A percentile compares a stretch with the other conserved stretches of the same genome.
Evolutionary conservation across 2,797 vertebrate genomes (phyloP).

Genomic region (Chromobotia macracanthus): DNA sequence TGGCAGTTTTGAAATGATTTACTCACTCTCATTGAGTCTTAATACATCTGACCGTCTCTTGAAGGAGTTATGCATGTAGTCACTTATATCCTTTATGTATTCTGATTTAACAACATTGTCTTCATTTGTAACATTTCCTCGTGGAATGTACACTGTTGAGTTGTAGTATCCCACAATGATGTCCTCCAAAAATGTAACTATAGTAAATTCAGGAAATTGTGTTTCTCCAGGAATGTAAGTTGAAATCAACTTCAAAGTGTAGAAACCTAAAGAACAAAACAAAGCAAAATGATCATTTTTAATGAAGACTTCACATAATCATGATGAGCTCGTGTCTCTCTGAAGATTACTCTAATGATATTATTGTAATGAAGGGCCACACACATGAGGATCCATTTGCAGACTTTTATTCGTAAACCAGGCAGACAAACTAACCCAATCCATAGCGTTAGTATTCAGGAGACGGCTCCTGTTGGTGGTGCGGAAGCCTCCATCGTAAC

Average conservation of each 20-base stretch:
- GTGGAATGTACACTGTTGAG: background rate
- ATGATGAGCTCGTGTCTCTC: no score
- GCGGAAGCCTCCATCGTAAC: no score
- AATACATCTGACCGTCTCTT: background rate
- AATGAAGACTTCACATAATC: no score
- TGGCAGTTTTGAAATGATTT: no score
- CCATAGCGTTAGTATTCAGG: no score
- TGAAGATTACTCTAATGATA: no score
- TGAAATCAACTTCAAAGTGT: background rate
- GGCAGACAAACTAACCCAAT: no score
- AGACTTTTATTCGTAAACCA: no score
- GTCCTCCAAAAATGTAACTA: background rate
- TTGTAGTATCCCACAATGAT: conserved; percentile 10
- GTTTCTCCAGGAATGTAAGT: background rate
- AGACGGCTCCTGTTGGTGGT: no score
- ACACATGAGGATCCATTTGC: no score
- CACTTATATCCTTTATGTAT: background rate
- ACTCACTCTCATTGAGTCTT: background rate
- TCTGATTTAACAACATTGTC: background rate
- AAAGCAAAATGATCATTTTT: background rate
- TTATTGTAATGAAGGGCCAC: no score
- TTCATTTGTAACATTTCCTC: conserved; percentile 5
- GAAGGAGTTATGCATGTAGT: background rate
- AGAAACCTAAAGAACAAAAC: background rate
- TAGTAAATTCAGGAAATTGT: conserved; percentile 4